Evolutionary conservation across 2,888 invertebrate species (phyloP).

Genomic region (Athripsodes cinereus): DNA sequence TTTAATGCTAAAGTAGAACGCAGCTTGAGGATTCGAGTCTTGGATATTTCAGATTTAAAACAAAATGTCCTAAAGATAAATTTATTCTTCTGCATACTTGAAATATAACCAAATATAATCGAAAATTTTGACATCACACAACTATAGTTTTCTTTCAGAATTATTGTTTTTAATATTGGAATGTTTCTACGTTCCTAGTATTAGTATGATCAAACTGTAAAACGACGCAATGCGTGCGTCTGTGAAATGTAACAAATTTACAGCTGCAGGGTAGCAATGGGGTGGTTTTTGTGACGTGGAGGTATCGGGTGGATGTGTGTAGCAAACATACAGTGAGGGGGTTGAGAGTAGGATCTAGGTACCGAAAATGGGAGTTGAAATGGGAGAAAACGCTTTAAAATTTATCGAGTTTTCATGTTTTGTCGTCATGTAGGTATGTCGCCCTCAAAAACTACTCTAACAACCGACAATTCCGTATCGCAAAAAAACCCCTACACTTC

Average conservation of each 20-base stretch:
- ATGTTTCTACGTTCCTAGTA: no score
- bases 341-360: constrained; percentile 1
- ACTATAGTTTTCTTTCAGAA: no score
- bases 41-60: no score
- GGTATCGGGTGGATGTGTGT: no score
- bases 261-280: constrained; percentile 10
- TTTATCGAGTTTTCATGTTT: constrained; percentile 48
- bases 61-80: no score
- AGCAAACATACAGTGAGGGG: neutral
- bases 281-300: neutral
- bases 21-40: no score
- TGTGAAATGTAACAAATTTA: constrained; percentile 22
- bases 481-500: neutral
- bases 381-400: constrained; percentile 40
- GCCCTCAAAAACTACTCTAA: constrained; percentile 20
- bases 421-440: constrained; percentile 30
- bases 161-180: no score
- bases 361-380: constrained; percentile 8
- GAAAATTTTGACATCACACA: no score
- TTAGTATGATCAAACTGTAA: no score
- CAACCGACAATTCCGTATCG: constrained; percentile 6
- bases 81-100: no score
- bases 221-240: constrained; percentile 11
- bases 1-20: no score
- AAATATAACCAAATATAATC: no score